phyloP scores from a whole-genome alignment of 2,888 invertebrate species.

The Brachyopa scutellaris region DNA sequence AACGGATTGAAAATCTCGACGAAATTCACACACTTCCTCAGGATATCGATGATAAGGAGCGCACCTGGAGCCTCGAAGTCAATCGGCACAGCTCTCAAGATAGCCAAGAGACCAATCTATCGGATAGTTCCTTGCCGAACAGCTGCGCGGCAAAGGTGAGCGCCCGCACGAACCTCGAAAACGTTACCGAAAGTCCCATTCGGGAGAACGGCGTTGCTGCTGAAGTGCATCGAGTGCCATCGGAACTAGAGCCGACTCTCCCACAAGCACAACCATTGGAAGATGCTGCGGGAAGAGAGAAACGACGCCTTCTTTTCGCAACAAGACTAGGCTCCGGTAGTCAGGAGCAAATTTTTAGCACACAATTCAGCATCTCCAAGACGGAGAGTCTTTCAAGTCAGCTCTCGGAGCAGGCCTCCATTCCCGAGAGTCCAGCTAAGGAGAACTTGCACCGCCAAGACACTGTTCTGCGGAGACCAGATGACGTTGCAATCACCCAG shows the following conservation, averaged over 20 bases:
- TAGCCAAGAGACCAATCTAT: conserved; percentile 83
- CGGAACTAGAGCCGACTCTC: conserved; percentile 60
- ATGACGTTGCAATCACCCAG: conserved; percentile 67
- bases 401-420: conserved; percentile 82
- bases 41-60: conserved; percentile 75
- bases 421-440: conserved; percentile 74
- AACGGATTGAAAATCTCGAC: conserved; percentile 82
- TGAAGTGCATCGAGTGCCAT: conserved; percentile 78
- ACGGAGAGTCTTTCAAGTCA: conserved; percentile 86
- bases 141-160: conserved; percentile 74
- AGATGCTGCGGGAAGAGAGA: conserved; percentile 78
- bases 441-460: conserved; percentile 78
- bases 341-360: conserved; percentile 87
- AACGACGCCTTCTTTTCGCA: conserved; percentile 85
- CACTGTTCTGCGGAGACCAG: conserved; percentile 78
- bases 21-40: conserved; percentile 84
- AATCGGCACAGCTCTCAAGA: conserved; percentile 82
- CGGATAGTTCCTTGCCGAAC: conserved; percentile 76
- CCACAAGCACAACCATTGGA: conserved; percentile 68
- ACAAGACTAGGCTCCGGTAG: conserved; percentile 86
- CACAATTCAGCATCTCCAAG: conserved; percentile 86
- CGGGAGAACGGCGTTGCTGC: conserved; percentile 77
- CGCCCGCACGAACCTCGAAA: conserved; percentile 74
- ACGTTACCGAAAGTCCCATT: conserved; percentile 75
- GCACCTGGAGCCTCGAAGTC: conserved; percentile 80